phyloP scores from a whole-genome alignment of 1,140 invertebrate genomes.

The Neomicropteryx cornuta region DNA sequence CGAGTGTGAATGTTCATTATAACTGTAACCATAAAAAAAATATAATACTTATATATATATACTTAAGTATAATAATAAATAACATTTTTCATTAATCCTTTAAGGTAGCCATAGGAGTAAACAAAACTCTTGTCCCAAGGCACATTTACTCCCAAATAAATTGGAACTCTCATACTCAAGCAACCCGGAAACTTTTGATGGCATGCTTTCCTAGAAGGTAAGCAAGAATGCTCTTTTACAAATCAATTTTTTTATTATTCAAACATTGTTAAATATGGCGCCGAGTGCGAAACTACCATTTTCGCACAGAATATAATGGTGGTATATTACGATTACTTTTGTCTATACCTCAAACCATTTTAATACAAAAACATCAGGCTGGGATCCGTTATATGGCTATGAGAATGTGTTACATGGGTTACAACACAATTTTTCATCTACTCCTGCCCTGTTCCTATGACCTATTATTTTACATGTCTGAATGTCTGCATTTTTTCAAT shows the following conservation, averaged over 20 bases:
- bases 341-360: neutral
- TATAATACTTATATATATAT: no score
- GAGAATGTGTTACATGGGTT: no score
- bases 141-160: conserved; percentile 26
- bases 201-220: conserved; percentile 31
- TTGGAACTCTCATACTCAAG: conserved; percentile 28
- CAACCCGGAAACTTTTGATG: conserved; percentile 27
- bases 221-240: conserved; percentile 3
- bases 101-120: conserved; percentile 26
- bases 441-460: no score
- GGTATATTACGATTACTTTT: neutral
- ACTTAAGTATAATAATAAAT: no score
- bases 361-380: neutral
- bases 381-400: neutral
- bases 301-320: neutral
- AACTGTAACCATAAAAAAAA: no score
- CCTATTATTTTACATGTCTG: no score
- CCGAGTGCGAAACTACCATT: no score
- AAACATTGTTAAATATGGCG: conserved; percentile 1
- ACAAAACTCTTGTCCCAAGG: conserved; percentile 23
- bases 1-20: no score
- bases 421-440: no score
- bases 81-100: no score
- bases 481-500: no score
- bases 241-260: neutral